These are phyloP conservation scores for Drosophila sucinea DNA, from an alignment of 1,140 invertebrate species.

Conservation along the genomic window DNA sequence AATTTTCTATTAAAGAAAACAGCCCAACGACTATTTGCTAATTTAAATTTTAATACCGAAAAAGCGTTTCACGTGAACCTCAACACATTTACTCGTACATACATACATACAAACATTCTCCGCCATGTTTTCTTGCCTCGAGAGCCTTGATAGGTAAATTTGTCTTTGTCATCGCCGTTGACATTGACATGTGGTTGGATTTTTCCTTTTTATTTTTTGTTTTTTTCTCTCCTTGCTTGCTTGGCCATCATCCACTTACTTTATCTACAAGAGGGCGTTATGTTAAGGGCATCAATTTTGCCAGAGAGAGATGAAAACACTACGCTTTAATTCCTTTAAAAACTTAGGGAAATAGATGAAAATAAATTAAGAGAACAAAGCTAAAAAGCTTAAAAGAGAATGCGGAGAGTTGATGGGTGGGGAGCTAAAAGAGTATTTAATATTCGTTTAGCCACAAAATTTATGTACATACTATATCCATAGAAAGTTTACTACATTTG, in stretches of 20 bases:
- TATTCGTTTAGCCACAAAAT: conserved; percentile 45
- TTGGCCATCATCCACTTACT: conserved; percentile 5
- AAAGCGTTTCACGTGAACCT: conserved; percentile 16
- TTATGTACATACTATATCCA: conserved; percentile 19
- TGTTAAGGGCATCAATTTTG: conserved; percentile 5
- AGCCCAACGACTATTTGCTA: conserved; percentile 41
- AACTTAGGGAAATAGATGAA: conserved; percentile 22
- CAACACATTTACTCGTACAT: neutral
- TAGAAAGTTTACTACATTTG: conserved; percentile 39
- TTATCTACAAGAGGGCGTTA: neutral
- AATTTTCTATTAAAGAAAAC: conserved; percentile 59
- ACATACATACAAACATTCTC: conserved; percentile 3
- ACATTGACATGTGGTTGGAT: conserved; percentile 73
- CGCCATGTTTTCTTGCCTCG: neutral
- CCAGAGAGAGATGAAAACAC: neutral
- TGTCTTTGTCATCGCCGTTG: conserved; percentile 76
- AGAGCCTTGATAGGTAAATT: conserved; percentile 47
- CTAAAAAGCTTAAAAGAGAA: neutral
- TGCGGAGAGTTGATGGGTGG: too few relatives aligned
- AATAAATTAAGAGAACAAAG: conserved; percentile 6
- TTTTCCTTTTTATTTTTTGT: conserved; percentile 22
- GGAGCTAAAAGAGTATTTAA: conserved; percentile 3
- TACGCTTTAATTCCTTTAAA: neutral
- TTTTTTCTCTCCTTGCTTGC: neutral
- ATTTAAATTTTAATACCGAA: conserved; percentile 61